Base-by-base conservation (phyloP, 1,140 invertebrate species). In the Antheraea pernyi region DNA sequence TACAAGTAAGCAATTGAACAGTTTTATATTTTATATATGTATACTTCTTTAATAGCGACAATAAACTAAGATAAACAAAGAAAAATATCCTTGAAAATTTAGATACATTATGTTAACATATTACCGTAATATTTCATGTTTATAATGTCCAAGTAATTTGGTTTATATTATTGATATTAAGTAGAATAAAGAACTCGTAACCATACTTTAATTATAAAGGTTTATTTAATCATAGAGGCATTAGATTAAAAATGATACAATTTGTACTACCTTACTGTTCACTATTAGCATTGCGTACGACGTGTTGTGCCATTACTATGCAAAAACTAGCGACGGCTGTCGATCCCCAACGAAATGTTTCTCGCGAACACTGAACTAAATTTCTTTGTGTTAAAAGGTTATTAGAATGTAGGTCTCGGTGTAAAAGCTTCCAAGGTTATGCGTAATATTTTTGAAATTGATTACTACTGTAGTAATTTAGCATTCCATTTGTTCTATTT, bases 271-370 rank as follows among this genome's bases (percentile, higher is more conserved):
- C 30, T 39, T 19, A 64, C 62, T 42, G 37, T 42, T 18, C 18
- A 37, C 37, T 64, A 9, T 37, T 64, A n/a, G 18, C 9, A 64
- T 19, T 64, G 37, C 16, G 46, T 64, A 10, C 62, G 75, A 75
- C 65, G 77, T 73, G 88, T 89, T 89, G 86, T 91, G 74, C 75
- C 76, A 89, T 91, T 91, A 89, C 90, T 85, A 91, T 91, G 87
- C 88, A 90, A 89, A 88, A 82, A 79, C 65, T 58, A 19, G 19
- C 73, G 79, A 79, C 78, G 78, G 77, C 72, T 78, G 81, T 68
- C 75, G 78, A 86, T 86, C 76, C 76, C 62, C 72, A 63, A 78
- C 77, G 65, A 77, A 86, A 82, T 84, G 75, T 81, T 81, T 80
- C 76, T 76, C 71, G 66, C 71, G 74, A 82, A 76, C 72, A 71